Conservation (phyloP, 2,888 invertebrate genomes). For the Apantesis nais region DNA sequence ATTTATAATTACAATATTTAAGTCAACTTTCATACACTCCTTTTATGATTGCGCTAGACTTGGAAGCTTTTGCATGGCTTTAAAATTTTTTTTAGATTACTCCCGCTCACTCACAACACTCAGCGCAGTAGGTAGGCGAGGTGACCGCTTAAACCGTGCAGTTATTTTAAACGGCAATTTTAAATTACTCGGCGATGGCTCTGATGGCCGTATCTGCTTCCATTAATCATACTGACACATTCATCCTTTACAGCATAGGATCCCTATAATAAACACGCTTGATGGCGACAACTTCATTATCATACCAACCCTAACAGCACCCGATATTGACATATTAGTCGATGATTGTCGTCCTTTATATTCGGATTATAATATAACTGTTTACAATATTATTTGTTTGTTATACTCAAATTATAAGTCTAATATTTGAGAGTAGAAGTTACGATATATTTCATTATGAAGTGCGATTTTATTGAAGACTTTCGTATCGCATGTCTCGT, state of each 20-base stretch:
- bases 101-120: too few relatives aligned
- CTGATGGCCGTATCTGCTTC: slow-evolving; percentile 33
- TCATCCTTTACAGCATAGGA: slow-evolving; percentile 38
- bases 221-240: slow-evolving; percentile 57
- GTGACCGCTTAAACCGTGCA: too few relatives aligned
- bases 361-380: slow-evolving; percentile 5
- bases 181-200: slow-evolving; percentile 16
- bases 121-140: too few relatives aligned
- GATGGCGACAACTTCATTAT: slow-evolving; percentile 52
- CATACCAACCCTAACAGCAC: slow-evolving; percentile 45
- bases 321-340: slow-evolving; percentile 48
- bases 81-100: too few relatives aligned
- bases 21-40: slow-evolving; percentile 44
- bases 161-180: too few relatives aligned
- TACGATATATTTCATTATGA: slow-evolving; percentile 16
- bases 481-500: slow-evolving; percentile 23
- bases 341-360: neutral
- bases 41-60: slow-evolving; percentile 35
- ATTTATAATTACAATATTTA: too few relatives aligned
- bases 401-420: slow-evolving; percentile 17
- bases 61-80: slow-evolving; percentile 31
- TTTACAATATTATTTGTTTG: neutral
- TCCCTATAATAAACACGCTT: slow-evolving; percentile 48
- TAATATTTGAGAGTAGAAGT: slow-evolving; percentile 5
- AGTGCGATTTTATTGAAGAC: slow-evolving; percentile 19